Evolutionary conservation across 2,888 invertebrate species (phyloP).

Genomic region (Nephrotoma appendiculata): DNA sequence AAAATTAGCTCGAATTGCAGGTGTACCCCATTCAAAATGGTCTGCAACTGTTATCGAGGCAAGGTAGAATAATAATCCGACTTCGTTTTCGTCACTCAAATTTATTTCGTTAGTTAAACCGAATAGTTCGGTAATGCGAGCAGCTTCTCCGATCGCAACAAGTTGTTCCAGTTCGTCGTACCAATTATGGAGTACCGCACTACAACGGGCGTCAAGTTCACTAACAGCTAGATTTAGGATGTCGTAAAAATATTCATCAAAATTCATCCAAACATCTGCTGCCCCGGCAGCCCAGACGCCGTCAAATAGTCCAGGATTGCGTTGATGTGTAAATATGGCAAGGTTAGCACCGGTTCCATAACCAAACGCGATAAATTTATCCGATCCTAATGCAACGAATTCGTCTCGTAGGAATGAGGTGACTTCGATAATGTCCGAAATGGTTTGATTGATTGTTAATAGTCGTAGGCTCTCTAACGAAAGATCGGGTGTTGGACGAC

Average conservation of each 20-base stretch:
- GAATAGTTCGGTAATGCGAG: neutral
- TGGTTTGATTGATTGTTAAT: neutral
- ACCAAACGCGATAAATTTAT: neutral
- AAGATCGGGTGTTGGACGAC: neutral
- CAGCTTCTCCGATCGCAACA: neutral
- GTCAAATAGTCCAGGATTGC: neutral
- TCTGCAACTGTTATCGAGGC: neutral
- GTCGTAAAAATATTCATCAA: neutral
- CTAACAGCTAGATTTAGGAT: neutral
- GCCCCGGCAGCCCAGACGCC: neutral
- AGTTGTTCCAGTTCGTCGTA: neutral
- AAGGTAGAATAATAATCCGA: neutral
- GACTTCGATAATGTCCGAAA: neutral
- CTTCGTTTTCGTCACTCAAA: neutral
- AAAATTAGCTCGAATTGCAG: no score
- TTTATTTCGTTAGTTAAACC: neutral
- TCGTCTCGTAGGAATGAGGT: neutral
- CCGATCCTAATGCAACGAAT: neutral
- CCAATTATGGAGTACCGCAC: neutral
- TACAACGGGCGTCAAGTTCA: neutral
- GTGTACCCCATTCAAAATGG: neutral
- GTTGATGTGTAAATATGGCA: neutral
- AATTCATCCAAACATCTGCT: neutral
- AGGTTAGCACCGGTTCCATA: neutral
- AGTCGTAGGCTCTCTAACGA: neutral